Evolutionary conservation across 2,113 vertebrate species (phyloP).

Genomic region (Emydocephalus ijimae): DNA sequence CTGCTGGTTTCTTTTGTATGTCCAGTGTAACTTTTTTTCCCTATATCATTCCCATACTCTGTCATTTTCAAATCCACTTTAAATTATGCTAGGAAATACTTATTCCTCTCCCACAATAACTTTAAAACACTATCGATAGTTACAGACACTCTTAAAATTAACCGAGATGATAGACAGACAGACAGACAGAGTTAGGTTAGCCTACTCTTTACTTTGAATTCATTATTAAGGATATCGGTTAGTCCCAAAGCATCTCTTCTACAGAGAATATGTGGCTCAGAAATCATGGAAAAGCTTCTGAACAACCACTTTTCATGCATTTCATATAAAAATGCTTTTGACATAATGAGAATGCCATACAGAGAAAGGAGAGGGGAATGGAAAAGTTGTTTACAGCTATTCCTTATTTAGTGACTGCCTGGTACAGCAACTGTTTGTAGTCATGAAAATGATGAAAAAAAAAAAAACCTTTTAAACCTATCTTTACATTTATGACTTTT

Average conservation of each 20-base stretch:
- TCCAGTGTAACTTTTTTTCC: neutral
- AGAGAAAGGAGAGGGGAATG: neutral
- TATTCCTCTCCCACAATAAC: neutral
- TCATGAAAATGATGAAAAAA: neutral
- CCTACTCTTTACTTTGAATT: constrained; percentile 14
- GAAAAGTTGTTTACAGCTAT: neutral
- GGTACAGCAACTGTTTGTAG: neutral
- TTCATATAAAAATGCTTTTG: accelerated
- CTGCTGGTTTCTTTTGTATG: neutral
- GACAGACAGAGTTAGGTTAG: neutral
- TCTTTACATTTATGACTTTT: neutral
- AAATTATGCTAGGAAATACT: neutral
- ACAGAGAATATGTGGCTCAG: neutral
- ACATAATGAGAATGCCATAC: neutral
- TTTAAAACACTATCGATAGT: neutral
- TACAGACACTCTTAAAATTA: neutral
- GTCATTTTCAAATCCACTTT: neutral
- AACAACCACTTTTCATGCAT: neutral
- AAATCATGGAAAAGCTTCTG: neutral
- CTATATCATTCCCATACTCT: neutral
- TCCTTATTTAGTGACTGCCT: neutral
- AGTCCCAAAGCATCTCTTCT: neutral
- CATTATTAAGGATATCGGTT: constrained; percentile 39
- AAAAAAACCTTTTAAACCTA: neutral
- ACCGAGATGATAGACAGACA: neutral